A percentile compares a stretch with the other conserved stretches of the same genome.
Evolutionary conservation across 23 tunicate species (phyloP).

Genomic region (Styela clava): DNA sequence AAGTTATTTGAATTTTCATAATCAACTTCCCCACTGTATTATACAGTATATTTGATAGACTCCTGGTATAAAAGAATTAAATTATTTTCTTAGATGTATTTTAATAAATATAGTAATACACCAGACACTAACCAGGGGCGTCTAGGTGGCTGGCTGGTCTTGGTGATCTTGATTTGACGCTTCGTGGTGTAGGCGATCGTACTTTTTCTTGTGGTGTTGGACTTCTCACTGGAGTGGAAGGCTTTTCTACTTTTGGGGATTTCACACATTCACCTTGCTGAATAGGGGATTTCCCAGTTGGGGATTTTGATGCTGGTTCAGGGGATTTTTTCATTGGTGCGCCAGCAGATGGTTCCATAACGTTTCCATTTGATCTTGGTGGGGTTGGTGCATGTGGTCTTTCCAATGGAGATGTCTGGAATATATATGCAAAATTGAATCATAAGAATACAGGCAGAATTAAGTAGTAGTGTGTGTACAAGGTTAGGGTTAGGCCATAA

Average conservation of each 20-base stretch:
- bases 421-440: neutral
- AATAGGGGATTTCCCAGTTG: neutral
- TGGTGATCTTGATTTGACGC: constrained; percentile 2
- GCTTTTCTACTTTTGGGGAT: neutral
- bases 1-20: too few relatives aligned
- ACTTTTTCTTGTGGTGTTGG: constrained; percentile 7
- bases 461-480: too few relatives aligned
- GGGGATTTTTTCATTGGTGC: constrained; percentile 7
- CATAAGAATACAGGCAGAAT: too few relatives aligned
- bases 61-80: too few relatives aligned
- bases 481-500: too few relatives aligned
- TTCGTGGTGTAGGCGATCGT: constrained; percentile 2
- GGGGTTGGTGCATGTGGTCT: constrained; percentile 33
- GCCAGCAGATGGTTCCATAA: constrained; percentile 3
- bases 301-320: constrained; percentile 3
- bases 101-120: too few relatives aligned
- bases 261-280: neutral
- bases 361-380: constrained; percentile 21
- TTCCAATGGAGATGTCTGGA: constrained; percentile 28
- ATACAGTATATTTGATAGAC: too few relatives aligned
- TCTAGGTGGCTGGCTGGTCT: neutral
- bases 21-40: too few relatives aligned
- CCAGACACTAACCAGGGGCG: neutral
- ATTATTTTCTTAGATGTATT: too few relatives aligned
- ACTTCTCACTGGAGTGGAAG: constrained; percentile 11